Evolutionary conservation across 2,113 vertebrate species (phyloP), one percentile per base, ranked within the genome.

Genomic region (Tyrannus savana): DNA sequence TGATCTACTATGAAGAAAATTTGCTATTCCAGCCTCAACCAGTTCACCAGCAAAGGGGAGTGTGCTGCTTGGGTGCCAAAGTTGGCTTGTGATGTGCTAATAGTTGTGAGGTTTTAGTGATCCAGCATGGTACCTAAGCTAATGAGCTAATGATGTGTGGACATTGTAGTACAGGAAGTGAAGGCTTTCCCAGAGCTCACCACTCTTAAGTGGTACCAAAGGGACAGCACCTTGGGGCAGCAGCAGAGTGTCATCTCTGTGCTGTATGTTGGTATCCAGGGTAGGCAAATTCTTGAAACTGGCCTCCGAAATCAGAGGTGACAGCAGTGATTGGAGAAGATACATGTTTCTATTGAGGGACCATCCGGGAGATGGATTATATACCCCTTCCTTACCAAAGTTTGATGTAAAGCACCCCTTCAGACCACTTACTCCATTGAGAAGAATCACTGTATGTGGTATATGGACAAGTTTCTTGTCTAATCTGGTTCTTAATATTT

Each of bases 301-400:
- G 42, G 4, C 7, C 11, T 82, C 21, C 42, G 50, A 59, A 83
- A n/a, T 33, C 25, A 71, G 27, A 76, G 31, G 7, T 81, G 12
- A 31, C 21, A 10, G 8, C 50, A 58, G 14, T 31, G 24, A 31
- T 55, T 59, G 42, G 41, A 42, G 37, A 78, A 81, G 24, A 44
- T 35, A 7, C 25, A 41, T 18, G 3, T 68, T 89, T 75, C 41
- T 90, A 7, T 41, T 0, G 1, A 69, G 19, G 12, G 12, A 41
- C 10, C 3, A 15, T 31, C 7, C 58, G 46, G n/a, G 47, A 84
- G 16, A 53, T 33, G 41, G 6, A 46, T 28, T 78, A 28, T 39
- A 21, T 44, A 49, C n/a, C 52, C 24, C 9, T 0, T 2, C 0
- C 2, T 39, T 62, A 79, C 6, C 11, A 14, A 80, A 75, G 5